Evolutionary conservation across 2,113 vertebrate species (phyloP).

Genomic region (Hirundichthys speculiger): DNA sequence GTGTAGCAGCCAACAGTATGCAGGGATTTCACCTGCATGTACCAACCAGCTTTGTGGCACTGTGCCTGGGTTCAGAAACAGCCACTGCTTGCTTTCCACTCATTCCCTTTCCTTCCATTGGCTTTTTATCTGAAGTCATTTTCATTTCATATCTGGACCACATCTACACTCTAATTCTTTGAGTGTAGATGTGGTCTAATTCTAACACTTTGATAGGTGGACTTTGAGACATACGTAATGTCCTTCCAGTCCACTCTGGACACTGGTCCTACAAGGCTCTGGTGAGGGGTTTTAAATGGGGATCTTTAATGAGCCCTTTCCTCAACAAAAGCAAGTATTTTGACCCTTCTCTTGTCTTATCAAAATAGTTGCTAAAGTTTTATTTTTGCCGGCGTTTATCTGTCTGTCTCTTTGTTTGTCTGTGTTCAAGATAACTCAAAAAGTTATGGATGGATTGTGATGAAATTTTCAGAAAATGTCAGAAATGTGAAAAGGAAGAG

Average conservation of each 20-base stretch:
- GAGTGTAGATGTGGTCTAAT: no score
- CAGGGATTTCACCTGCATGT: slow-evolving; percentile 64
- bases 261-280: neutral
- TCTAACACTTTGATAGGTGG: neutral
- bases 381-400: no score
- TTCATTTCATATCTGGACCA: slow-evolving; percentile 13
- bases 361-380: no score
- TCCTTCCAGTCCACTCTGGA: neutral
- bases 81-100: no score
- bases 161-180: no score
- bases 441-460: no score
- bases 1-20: slow-evolving; percentile 54
- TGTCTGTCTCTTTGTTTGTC: no score
- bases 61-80: slow-evolving; percentile 28
- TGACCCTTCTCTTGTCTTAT: neutral
- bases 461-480: no score
- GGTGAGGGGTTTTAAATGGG: neutral
- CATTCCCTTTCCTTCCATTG: slow-evolving; percentile 25
- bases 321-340: neutral
- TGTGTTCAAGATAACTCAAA: no score
- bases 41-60: slow-evolving; percentile 41
- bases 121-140: slow-evolving; percentile 43
- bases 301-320: neutral
- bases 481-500: no score
- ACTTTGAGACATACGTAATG: slow-evolving; percentile 18